phyloP scores from a whole-genome alignment of 1,140 invertebrate species.

The Drosophila pseudoobscura region DNA sequence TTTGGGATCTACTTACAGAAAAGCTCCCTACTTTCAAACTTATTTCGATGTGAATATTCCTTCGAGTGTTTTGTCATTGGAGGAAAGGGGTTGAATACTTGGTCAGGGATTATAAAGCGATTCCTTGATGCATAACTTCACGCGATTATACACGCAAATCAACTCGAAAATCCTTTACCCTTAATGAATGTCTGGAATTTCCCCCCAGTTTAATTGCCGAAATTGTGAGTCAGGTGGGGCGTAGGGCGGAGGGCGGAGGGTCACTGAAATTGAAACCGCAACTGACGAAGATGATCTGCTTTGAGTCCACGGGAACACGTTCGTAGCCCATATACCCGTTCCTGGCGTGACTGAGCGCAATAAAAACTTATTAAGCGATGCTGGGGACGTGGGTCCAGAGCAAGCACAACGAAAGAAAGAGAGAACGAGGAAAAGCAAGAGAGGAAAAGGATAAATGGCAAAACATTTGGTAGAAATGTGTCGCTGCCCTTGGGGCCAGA shows the following conservation, averaged over 20 bases:
- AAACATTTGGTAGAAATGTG: constrained; percentile 55
- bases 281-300: constrained; percentile 66
- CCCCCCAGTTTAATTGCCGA: constrained; percentile 27
- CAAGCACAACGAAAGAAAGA: constrained; percentile 5
- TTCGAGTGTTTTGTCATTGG: background rate
- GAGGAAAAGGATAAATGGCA: constrained; percentile 42
- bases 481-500: constrained; percentile 42
- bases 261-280: constrained; percentile 42
- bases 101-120: constrained; percentile 13
- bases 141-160: constrained; percentile 43
- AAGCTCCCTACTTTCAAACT: background rate
- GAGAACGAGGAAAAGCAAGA: background rate
- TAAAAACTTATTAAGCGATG: constrained; percentile 79
- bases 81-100: constrained; percentile 1
- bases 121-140: constrained; percentile 19
- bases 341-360: constrained; percentile 60
- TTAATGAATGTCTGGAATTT: constrained; percentile 29
- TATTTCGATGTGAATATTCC: background rate
- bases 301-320: constrained; percentile 67
- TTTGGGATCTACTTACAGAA: background rate
- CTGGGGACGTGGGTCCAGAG: constrained; percentile 43
- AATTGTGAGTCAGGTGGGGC: constrained; percentile 20
- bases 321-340: constrained; percentile 11
- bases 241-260: background rate
- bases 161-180: constrained; percentile 13